Conservation (phyloP, 1,140 invertebrate genomes). For the Tetramorium simillimum region DNA sequence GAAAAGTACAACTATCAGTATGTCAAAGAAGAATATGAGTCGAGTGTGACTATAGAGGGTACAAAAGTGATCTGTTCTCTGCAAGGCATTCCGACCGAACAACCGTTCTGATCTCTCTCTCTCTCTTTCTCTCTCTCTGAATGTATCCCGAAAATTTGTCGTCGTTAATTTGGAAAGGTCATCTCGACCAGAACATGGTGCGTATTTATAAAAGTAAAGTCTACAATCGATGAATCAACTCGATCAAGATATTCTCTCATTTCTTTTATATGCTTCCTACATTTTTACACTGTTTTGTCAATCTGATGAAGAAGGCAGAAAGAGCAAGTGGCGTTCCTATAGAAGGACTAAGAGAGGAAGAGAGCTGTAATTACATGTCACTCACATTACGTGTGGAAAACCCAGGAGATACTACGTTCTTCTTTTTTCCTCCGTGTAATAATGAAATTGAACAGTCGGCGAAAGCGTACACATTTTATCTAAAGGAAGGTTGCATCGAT, state of each 20-base stretch:
- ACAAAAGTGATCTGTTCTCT: slow-evolving; percentile 25
- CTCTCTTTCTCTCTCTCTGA: background rate
- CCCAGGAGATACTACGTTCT: slow-evolving; percentile 22
- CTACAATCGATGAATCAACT: slow-evolving; percentile 36
- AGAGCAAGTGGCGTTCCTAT: slow-evolving; percentile 16
- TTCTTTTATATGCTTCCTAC: slow-evolving; percentile 26
- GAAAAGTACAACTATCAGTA: slow-evolving; percentile 29
- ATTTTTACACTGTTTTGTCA: background rate
- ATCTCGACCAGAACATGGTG: background rate
- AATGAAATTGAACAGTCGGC: slow-evolving; percentile 35
- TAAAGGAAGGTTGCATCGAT: slow-evolving; percentile 21
- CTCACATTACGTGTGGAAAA: background rate
- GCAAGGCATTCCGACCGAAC: background rate
- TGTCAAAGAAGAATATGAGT: slow-evolving; percentile 31
- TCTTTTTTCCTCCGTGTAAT: background rate
- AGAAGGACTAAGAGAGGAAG: slow-evolving; percentile 67
- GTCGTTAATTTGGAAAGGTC: background rate
- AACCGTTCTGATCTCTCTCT: background rate
- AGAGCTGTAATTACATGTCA: slow-evolving; percentile 36
- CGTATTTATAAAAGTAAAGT: slow-evolving; percentile 31
- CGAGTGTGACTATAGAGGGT: slow-evolving; percentile 5
- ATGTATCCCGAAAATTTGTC: background rate
- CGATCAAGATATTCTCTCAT: slow-evolving; percentile 29
- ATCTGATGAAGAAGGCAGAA: slow-evolving; percentile 15
- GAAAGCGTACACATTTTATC: slow-evolving; percentile 31